These are phyloP conservation scores for Lypha dubia DNA, from an alignment of 2,888 invertebrate genomes.

Conservation along the genomic window DNA sequence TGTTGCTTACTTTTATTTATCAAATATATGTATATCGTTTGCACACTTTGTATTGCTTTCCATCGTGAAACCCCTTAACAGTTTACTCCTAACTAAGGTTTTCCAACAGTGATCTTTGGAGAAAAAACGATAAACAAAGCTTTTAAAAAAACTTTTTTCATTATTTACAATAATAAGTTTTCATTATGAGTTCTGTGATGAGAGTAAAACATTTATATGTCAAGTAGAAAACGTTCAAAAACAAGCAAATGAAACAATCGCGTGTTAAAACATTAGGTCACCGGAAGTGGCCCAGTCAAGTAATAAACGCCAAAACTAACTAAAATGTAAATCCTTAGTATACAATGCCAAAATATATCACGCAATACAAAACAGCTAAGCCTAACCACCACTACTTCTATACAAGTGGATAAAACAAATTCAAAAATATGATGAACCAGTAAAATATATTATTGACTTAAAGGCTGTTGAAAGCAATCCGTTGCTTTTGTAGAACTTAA, in stretches of 20 bases:
- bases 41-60: too few relatives aligned
- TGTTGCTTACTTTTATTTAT: too few relatives aligned
- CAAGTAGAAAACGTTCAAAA: constrained; percentile 13
- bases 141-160: constrained; percentile 19
- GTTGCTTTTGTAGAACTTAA: not conserved
- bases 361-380: constrained; percentile 22
- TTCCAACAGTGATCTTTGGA: constrained; percentile 15
- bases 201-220: constrained; percentile 28
- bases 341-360: constrained; percentile 38
- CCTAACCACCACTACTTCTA: not conserved
- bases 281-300: constrained; percentile 69
- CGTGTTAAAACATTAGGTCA: constrained; percentile 70
- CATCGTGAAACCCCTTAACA: too few relatives aligned
- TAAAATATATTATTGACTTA: constrained; percentile 27
- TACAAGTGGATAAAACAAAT: not conserved
- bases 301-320: constrained; percentile 46
- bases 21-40: too few relatives aligned
- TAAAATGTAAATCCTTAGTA: constrained; percentile 30
- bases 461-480: not conserved
- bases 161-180: constrained; percentile 5
- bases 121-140: not conserved
- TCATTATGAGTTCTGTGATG: constrained; percentile 22
- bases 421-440: not conserved
- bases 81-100: not conserved
- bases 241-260: constrained; percentile 57